Evolutionary conservation across 2,113 vertebrate genomes (phyloP), one percentile per base, ranked within the genome.

Genomic region (Onychostruthus taczanowskii): DNA sequence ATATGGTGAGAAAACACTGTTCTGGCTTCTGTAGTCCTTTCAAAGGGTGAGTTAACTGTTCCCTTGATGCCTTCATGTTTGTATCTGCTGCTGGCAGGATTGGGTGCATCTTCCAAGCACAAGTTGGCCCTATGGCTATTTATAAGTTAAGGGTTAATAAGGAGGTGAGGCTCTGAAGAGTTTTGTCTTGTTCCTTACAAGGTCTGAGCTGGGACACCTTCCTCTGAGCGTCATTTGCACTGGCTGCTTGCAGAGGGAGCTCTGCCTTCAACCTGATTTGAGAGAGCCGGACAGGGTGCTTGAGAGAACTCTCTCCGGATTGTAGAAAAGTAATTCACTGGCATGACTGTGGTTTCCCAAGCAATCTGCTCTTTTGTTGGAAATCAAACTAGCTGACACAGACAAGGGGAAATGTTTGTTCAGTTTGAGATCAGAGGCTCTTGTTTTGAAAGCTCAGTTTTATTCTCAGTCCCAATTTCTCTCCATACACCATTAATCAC

Each of bases 381-480:
- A 75, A 80, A 70, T 69, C 64, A 84, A 68, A 55, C 84, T 52
- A 75, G 91, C 89, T 93, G 95, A 94, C 87, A 95, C n/a, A 88
- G 90, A 91, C 95, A 87, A 94, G 59, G 69, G 66, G 64, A 80
- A 89, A 81, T 92, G 91, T 96, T 95, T 82, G 63, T 78, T 96
- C 94, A 94, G 84, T 80, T 58, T 76, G 80, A 63, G 82, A 92
- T 81, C 87, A 59, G 91, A 94, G 86, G 86, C 56, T 87, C 95
- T 96, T 97, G 91, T 97, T 97, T 93, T 93, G 94, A 97, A 97
- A 95, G 95, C 95, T 72, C 52, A 2, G 59, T 91, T 90, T 89
- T 58, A 78, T 81, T 84, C 84, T 75, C 55, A 35, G 69, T 69
- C 61, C 52, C 88, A 78, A 30, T 49, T 93, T 92, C 78, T 86